Evolutionary conservation across 2,113 vertebrate genomes (phyloP).

Genomic region (Cyprinodon variegatus): DNA sequence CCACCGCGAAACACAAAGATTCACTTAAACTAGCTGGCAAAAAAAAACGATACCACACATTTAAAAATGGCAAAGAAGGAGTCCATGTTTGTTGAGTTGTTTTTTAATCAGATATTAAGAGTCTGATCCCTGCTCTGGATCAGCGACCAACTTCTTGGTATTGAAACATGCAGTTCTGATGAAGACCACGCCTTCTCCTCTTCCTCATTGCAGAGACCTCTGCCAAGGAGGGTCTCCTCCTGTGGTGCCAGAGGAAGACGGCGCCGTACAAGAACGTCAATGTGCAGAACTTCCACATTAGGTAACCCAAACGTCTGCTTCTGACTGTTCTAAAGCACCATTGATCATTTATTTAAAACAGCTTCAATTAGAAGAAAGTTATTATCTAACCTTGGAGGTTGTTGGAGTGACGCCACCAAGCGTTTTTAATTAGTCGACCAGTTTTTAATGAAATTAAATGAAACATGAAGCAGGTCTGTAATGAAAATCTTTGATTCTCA

Average conservation of each 20-base stretch:
- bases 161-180: neutral
- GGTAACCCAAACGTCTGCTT: constrained; percentile 60
- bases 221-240: constrained; percentile 92
- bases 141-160: too few relatives aligned
- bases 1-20: too few relatives aligned
- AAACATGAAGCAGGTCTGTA: neutral
- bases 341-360: neutral
- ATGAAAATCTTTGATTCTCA: neutral
- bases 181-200: neutral
- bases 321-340: neutral
- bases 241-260: constrained; percentile 97
- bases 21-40: too few relatives aligned
- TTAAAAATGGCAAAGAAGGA: too few relatives aligned
- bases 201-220: constrained; percentile 85
- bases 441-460: neutral
- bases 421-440: neutral
- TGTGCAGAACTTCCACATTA: constrained; percentile 98
- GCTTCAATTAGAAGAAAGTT: neutral
- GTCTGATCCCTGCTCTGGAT: too few relatives aligned
- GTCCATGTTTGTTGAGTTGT: too few relatives aligned
- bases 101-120: too few relatives aligned
- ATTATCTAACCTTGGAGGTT: neutral
- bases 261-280: constrained; percentile 98
- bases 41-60: too few relatives aligned
- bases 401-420: neutral